These are phyloP conservation scores for Scelioninae gen. 1 DNA, from an alignment of 2,888 invertebrate species.

Conservation along the genomic window DNA sequence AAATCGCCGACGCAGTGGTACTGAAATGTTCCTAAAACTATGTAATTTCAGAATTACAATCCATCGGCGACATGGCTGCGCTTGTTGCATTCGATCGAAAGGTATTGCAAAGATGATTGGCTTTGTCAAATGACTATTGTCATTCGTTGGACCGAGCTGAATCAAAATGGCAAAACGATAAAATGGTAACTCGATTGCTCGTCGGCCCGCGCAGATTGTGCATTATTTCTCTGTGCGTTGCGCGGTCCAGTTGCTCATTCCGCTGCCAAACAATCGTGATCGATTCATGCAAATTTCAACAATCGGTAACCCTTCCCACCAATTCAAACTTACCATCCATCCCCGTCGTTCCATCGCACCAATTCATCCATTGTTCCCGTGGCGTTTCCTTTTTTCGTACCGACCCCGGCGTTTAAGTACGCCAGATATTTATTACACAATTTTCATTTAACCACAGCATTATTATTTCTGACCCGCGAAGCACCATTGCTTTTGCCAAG, in stretches of 20 bases:
- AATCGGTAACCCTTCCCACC: constrained; percentile 76
- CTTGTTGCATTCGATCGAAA: constrained; percentile 68
- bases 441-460: constrained; percentile 45
- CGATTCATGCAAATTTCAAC: constrained; percentile 83
- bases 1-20: constrained; percentile 60
- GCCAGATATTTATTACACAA: constrained; percentile 43
- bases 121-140: constrained; percentile 81
- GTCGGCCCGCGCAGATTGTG: constrained; percentile 80
- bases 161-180: constrained; percentile 82
- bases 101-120: constrained; percentile 79
- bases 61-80: constrained; percentile 49
- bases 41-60: constrained; percentile 68
- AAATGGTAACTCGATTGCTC: constrained; percentile 82
- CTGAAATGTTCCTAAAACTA: constrained; percentile 63
- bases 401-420: too few species aligned
- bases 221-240: constrained; percentile 80
- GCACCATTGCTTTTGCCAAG: too few species aligned
- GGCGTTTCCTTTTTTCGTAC: constrained; percentile 71
- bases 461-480: constrained; percentile 41
- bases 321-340: constrained; percentile 70
- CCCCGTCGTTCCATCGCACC: constrained; percentile 77
- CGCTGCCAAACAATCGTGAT: constrained; percentile 82
- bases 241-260: constrained; percentile 76
- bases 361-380: constrained; percentile 79
- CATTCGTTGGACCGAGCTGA: constrained; percentile 81